These are phyloP conservation scores for Pseudois nayaur DNA, from an alignment of 2,113 vertebrate genomes.

Conservation along the genomic window DNA sequence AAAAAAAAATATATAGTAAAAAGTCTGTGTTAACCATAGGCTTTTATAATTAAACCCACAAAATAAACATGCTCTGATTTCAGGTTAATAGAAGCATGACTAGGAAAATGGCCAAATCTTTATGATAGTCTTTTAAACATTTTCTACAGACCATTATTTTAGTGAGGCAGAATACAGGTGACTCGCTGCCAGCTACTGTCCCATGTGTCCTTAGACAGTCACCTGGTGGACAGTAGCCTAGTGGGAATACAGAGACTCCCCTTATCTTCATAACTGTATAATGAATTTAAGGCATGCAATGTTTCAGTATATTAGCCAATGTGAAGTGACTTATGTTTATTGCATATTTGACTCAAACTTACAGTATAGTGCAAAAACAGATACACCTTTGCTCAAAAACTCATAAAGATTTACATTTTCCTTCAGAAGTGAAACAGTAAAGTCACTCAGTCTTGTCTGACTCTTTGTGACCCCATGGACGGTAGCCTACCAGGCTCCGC, in stretches of 20 bases:
- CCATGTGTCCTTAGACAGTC: background rate
- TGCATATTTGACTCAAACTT: background rate
- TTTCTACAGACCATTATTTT: background rate
- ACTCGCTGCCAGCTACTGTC: background rate
- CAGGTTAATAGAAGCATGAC: background rate
- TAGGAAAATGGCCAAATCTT: background rate
- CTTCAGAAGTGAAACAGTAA: background rate
- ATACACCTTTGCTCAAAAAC: background rate
- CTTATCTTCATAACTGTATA: background rate
- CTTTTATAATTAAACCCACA: background rate
- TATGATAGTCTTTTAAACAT: background rate
- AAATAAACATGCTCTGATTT: background rate
- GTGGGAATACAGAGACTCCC: background rate
- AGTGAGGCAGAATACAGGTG: background rate
- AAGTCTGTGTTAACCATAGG: background rate
- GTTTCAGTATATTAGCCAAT: background rate
- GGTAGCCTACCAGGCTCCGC: no score
- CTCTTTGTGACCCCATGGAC: no score
- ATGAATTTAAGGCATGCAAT: background rate
- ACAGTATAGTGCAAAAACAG: background rate
- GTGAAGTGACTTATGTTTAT: background rate
- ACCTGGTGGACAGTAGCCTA: background rate
- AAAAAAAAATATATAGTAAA: background rate
- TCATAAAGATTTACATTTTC: background rate
- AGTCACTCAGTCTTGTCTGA: rapidly evolving